Evolutionary conservation across 1,140 invertebrate species (phyloP).

Genomic region (Laupala kohalensis): DNA sequence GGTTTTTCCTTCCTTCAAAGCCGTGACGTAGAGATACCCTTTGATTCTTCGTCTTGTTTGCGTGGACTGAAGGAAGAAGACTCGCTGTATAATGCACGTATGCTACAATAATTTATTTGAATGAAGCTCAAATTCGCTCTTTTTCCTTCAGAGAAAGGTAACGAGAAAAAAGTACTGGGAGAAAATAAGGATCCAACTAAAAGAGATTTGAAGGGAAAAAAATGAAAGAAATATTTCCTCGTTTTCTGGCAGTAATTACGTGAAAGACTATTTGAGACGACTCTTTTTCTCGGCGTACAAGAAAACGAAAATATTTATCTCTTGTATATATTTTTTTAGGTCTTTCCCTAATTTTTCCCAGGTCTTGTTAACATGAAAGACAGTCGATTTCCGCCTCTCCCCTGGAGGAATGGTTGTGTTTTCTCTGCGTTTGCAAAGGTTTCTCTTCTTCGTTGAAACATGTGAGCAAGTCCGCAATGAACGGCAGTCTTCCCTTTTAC

Average conservation of each 20-base stretch:
- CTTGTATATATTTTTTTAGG: not conserved
- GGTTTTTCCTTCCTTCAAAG: not conserved
- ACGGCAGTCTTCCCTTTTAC: not conserved
- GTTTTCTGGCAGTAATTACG: not conserved
- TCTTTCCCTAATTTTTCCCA: not conserved
- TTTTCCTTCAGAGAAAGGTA: not conserved
- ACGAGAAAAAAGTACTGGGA: no score
- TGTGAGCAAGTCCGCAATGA: no score
- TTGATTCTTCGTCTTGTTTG: not conserved
- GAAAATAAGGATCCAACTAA: no score
- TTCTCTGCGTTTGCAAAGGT: no score
- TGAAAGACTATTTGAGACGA: not conserved
- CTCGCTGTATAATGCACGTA: not conserved
- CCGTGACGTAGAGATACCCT: not conserved
- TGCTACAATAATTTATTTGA: not conserved
- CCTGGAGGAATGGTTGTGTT: no score
- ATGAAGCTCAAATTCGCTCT: not conserved
- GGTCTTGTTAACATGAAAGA: not conserved
- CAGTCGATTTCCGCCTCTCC: not conserved
- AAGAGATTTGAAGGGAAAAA: no score
- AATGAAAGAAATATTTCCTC: not conserved
- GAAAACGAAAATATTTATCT: not conserved
- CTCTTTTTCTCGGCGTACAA: not conserved
- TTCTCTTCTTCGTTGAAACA: no score
- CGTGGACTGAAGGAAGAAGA: not conserved